These are phyloP conservation scores for Pampusana beccarii DNA, from an alignment of 2,113 vertebrate genomes.

Conservation along the genomic window DNA sequence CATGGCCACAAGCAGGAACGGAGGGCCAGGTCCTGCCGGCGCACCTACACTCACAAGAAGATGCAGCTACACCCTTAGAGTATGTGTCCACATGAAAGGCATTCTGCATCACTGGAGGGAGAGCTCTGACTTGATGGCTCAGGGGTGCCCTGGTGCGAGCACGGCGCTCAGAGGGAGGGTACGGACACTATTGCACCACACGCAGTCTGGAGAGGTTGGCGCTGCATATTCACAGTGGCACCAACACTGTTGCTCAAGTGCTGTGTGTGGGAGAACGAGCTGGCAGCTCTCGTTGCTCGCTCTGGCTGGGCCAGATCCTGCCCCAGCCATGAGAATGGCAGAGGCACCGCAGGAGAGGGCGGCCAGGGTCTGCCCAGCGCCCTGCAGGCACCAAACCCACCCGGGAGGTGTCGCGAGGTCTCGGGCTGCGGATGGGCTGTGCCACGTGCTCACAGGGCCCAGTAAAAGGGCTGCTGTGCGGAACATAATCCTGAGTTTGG, in stretches of 20 bases:
- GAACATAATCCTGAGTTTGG: not conserved
- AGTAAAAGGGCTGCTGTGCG: not conserved
- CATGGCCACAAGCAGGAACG: fast-evolving
- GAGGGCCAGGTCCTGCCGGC: not conserved
- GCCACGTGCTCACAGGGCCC: fast-evolving
- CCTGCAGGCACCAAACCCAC: not conserved
- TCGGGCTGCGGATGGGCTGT: fast-evolving
- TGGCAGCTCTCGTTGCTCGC: not conserved
- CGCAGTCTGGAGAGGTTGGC: not conserved
- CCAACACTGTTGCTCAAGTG: not conserved
- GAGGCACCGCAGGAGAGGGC: fast-evolving
- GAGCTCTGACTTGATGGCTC: not conserved
- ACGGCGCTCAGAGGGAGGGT: fast-evolving
- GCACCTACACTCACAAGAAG: not conserved
- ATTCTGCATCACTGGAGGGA: not conserved
- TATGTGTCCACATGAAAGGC: not conserved
- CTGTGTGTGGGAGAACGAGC: not conserved
- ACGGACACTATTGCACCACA: fast-evolving
- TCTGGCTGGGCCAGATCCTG: not conserved
- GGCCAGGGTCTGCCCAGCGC: not conserved
- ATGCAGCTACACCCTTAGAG: not conserved
- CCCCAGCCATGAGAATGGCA: fast-evolving
- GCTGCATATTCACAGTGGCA: fast-evolving
- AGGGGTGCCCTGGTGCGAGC: fast-evolving
- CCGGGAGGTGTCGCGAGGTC: fast-evolving